A percentile compares a stretch with the other conserved stretches of the same genome.
These are phyloP conservation scores for Ridgeia piscesae DNA, from an alignment of 1,140 invertebrate genomes.

Conservation along the genomic window DNA sequence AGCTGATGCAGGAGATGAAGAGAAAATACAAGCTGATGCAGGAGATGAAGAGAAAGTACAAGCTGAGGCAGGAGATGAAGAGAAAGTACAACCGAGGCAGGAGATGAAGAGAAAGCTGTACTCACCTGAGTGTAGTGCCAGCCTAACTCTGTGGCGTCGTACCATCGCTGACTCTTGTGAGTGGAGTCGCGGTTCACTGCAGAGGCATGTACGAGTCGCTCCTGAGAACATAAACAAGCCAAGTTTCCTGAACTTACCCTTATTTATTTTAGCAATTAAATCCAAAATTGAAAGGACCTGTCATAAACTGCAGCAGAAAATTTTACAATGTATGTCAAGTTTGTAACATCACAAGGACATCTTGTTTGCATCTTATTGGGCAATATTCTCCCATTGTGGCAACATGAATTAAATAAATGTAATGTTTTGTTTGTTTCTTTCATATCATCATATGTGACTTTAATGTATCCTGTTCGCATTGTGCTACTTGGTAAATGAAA, in stretches of 20 bases:
- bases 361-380: no score
- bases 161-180: conserved; percentile 53
- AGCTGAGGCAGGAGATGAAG: no score
- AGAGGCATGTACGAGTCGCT: conserved; percentile 49
- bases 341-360: no score
- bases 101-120: neutral
- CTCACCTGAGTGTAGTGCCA: conserved; percentile 48
- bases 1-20: neutral
- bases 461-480: neutral
- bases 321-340: no score
- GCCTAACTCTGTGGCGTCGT: conserved; percentile 51
- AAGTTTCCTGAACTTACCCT: neutral
- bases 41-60: neutral
- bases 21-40: neutral
- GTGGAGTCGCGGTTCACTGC: conserved; percentile 54
- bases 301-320: neutral
- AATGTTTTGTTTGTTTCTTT: no score
- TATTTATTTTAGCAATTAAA: neutral
- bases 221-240: conserved; percentile 37
- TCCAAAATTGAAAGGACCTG: neutral
- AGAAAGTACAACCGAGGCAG: no score
- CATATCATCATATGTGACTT: no score
- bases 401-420: no score
- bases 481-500: neutral
- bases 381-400: no score